Evolutionary conservation across 2,888 invertebrate species (phyloP).

Genomic region (Synanthedon tipuliformis): DNA sequence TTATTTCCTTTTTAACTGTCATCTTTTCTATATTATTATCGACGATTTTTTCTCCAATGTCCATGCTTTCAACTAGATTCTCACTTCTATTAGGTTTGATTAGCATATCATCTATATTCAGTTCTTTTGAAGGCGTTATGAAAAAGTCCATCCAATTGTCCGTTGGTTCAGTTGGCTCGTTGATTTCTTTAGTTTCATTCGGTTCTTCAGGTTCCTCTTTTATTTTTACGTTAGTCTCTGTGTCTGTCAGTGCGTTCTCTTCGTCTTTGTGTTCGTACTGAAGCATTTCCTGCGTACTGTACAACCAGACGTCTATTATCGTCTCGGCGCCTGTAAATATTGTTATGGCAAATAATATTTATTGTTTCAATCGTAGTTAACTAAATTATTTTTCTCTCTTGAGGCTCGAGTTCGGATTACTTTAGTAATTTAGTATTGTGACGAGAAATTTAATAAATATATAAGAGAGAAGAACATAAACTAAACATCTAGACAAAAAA

Average conservation of each 20-base stretch:
- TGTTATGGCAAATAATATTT: background rate
- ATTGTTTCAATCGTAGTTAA: background rate
- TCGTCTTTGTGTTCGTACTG: constrained; percentile 40
- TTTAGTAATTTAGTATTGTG: background rate
- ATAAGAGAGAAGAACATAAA: no score
- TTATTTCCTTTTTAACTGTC: background rate
- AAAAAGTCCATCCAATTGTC: constrained; percentile 59
- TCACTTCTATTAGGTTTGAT: constrained; percentile 36
- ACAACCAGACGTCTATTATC: constrained; percentile 77
- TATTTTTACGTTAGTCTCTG: background rate
- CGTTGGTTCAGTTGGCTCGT: constrained; percentile 11
- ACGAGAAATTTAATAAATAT: no score
- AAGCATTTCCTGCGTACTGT: constrained; percentile 58
- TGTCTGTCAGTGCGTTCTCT: background rate
- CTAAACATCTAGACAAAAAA: no score
- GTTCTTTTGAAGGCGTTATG: constrained; percentile 35
- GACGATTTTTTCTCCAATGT: background rate
- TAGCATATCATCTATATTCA: constrained; percentile 58
- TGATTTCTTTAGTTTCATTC: background rate
- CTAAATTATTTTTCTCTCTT: background rate
- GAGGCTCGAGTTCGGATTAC: background rate
- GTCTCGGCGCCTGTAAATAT: constrained; percentile 80
- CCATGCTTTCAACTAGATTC: background rate
- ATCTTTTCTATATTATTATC: background rate
- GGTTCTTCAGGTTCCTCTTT: background rate